Evolutionary conservation across 1,140 invertebrate genomes (phyloP), one percentile per base, ranked within the genome.

Genomic region (Bombus balteatus): DNA sequence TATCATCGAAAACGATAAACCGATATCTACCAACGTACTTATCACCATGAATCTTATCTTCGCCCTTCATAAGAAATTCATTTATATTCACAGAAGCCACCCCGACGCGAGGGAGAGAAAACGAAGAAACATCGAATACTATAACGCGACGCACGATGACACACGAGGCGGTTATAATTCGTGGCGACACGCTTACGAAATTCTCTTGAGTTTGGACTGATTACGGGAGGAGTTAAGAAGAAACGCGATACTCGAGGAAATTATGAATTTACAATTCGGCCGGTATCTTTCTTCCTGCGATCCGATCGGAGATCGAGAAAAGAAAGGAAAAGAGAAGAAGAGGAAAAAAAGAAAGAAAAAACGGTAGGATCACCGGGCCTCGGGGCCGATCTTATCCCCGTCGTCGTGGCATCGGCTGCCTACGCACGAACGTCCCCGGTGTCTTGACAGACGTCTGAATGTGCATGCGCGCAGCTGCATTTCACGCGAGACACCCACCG

Each of bases 371-470:
- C 81, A 87, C 83, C 66, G 82, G 59, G 89, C 88, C 86, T 68
- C 78, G 70, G 86, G 88, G 73, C 78, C 81, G 88, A 89, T 90
- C 82, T 90, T 90, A 90, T 90, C 89, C 87, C 75, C 73, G 75
- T 41, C 85, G 70, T 80, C 70, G 81, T 82, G 70, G 73, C 47
- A 90, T 90, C 83, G 88, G 82, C 89, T 90, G 88, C 88, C 89
- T 90, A 90, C 88, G 86, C 88, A 88, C 86, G 86, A 90, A 85
- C 89, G 87, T 90, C 89, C 74, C 75, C 86, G 71, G 65, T 32
- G n/a, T 73, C 80, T 82, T 90, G 89, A 90, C 89, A 87, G 89
- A 90, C 89, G 81, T 90, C 89, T 90, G 89, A 90, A 90, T 90
- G 88, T 88, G 83, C 89, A 88, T 83, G 87, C 86, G 73, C 87